Percentiles rank a stretch among this genome's conserved stretches.
Conservation (phyloP, 2,888 invertebrate species). For the Drosophila vallismaia region DNA sequence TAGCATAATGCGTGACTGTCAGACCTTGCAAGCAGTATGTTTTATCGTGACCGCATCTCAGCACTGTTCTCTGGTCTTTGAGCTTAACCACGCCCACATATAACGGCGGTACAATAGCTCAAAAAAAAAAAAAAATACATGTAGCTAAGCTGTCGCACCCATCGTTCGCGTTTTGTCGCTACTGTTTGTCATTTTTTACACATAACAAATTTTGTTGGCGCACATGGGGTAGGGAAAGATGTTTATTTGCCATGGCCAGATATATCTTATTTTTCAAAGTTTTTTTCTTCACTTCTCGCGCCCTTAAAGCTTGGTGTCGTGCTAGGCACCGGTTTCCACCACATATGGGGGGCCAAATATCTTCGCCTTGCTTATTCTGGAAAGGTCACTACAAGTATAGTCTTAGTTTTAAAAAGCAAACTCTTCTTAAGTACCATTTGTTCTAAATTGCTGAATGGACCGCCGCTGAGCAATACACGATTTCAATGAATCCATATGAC, state of each 20-base stretch:
- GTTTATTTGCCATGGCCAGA: background rate
- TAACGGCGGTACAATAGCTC: constrained; percentile 37
- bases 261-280: background rate
- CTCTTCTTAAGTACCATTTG: too few relatives aligned
- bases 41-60: constrained; percentile 16
- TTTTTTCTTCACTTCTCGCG: background rate
- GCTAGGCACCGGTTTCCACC: constrained; percentile 10
- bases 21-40: constrained; percentile 60
- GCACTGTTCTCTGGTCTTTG: background rate
- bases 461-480: too few relatives aligned
- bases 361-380: constrained; percentile 24
- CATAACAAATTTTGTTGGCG: constrained; percentile 34
- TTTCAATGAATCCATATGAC: too few relatives aligned
- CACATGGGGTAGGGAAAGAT: constrained; percentile 3
- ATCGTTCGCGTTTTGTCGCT: constrained; percentile 40
- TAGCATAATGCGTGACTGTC: constrained; percentile 65
- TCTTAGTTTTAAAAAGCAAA: too few relatives aligned
- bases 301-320: constrained; percentile 10
- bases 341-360: background rate
- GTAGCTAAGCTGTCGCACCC: constrained; percentile 30
- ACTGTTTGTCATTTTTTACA: constrained; percentile 72
- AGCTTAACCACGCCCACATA: constrained; percentile 29
- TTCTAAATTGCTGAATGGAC: too few relatives aligned
- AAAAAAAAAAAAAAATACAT: background rate
- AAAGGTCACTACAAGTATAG: constrained; percentile 31